Evolutionary conservation across 35 echinoderm and acorn worm species (phyloP).

Genomic region (Acanthaster planci): DNA sequence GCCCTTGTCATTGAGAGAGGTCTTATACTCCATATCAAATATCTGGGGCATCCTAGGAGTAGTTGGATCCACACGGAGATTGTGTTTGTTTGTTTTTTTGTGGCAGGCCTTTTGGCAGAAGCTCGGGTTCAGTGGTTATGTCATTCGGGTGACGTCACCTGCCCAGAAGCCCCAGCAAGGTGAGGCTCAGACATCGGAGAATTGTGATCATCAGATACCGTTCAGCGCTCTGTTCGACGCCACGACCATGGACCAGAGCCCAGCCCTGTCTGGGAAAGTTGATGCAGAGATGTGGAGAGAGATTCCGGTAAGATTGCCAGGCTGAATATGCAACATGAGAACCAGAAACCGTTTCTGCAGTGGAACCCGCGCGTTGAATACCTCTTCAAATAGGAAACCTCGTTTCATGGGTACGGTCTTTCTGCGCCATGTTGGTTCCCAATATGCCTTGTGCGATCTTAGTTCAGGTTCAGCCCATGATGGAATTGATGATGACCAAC

Average conservation of each 20-base stretch:
- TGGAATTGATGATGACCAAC: too few relatives aligned
- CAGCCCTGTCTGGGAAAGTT: slow-evolving; percentile 16
- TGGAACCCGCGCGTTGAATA: too few relatives aligned
- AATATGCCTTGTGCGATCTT: too few relatives aligned
- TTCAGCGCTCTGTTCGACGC: slow-evolving; percentile 32
- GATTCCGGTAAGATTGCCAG: slow-evolving; percentile 3
- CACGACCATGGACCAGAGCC: slow-evolving; percentile 28
- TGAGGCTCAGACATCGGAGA: background rate
- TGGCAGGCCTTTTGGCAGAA: slow-evolving; percentile 39
- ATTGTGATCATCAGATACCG: background rate
- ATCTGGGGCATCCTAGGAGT: too few relatives aligned
- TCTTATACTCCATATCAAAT: too few relatives aligned
- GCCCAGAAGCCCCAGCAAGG: background rate
- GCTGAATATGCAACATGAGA: background rate
- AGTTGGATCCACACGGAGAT: background rate
- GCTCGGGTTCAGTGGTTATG: slow-evolving; percentile 27
- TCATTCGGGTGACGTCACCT: slow-evolving; percentile 24
- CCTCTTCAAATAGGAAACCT: too few relatives aligned
- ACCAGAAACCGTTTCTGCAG: background rate
- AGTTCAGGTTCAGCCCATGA: too few relatives aligned
- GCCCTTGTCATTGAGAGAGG: too few relatives aligned
- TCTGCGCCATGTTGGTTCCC: too few relatives aligned
- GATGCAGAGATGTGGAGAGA: slow-evolving; percentile 1
- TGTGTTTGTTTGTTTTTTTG: background rate
- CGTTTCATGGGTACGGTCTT: too few relatives aligned